These are phyloP conservation scores for Exaiptasia diaphana DNA, from an alignment of 64 coral and sea anemone species.

Conservation along the genomic window DNA sequence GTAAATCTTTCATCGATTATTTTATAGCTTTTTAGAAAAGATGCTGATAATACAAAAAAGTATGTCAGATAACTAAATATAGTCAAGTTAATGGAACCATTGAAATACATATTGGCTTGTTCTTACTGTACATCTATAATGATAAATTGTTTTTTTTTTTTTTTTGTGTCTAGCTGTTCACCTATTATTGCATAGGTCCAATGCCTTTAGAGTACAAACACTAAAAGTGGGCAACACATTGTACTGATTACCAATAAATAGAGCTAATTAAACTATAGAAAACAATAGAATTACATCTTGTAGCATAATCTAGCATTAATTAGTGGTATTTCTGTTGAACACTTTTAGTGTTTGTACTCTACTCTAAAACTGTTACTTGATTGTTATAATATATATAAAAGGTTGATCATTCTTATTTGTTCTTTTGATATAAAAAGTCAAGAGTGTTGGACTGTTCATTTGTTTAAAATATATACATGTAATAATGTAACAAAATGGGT, in stretches of 20 bases:
- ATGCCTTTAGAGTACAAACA: background rate
- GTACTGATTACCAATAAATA: background rate
- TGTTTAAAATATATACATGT: no score
- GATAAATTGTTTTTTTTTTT: background rate
- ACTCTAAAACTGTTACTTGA: no score
- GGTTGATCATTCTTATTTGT: no score
- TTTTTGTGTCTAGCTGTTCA: background rate
- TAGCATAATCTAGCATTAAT: no score
- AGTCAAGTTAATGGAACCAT: background rate
- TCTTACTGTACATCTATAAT: background rate
- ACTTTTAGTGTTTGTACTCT: no score
- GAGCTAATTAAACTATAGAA: no score
- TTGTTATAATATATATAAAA: no score
- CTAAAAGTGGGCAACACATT: background rate
- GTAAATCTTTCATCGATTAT: background rate
- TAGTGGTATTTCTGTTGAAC: no score
- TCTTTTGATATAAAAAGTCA: no score
- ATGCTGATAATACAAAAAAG: background rate
- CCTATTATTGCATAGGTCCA: background rate
- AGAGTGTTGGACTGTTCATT: no score
- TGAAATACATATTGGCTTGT: background rate
- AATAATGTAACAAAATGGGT: no score
- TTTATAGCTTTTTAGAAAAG: background rate
- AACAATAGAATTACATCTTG: no score
- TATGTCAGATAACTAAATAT: background rate